Percentiles rank a stretch among this genome's conserved stretches.
phyloP scores from a whole-genome alignment of 2,113 vertebrate species.

The Leptobrachium ailaonicum region DNA sequence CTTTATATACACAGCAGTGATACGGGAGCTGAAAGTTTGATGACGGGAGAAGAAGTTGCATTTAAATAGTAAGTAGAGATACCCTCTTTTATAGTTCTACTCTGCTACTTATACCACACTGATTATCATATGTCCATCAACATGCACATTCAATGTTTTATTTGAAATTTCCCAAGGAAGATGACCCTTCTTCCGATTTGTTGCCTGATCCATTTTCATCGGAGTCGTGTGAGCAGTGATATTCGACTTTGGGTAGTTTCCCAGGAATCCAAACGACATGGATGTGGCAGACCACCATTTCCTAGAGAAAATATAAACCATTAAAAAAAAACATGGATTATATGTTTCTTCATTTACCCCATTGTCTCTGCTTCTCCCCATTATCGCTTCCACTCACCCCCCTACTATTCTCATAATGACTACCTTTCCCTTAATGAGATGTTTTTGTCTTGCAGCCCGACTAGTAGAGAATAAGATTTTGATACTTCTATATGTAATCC shows the following conservation, averaged over 20 bases:
- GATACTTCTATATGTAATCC: no score
- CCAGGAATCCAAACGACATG: slow-evolving; percentile 63
- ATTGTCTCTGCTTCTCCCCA: no score
- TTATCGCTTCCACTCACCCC: no score
- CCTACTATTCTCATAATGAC: no score
- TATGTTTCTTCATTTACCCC: no score
- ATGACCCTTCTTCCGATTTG: slow-evolving; percentile 52
- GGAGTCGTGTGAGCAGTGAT: slow-evolving; percentile 54
- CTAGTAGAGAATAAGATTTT: no score
- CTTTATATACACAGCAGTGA: background rate
- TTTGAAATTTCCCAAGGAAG: slow-evolving; percentile 45
- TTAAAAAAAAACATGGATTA: no score
- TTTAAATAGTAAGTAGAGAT: background rate
- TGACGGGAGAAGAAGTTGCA: background rate
- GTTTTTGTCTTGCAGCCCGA: no score
- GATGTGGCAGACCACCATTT: slow-evolving; percentile 64
- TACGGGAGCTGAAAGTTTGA: background rate
- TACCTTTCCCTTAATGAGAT: no score
- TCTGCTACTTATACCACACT: slow-evolving; percentile 8
- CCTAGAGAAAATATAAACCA: slow-evolving; percentile 52
- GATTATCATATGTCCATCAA: background rate
- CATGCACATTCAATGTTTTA: background rate
- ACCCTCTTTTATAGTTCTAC: background rate
- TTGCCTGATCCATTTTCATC: slow-evolving; percentile 10
- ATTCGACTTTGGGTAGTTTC: slow-evolving; percentile 59